Evolutionary conservation across 2,113 vertebrate genomes (phyloP), one percentile per base, ranked within the genome.

Genomic region (Clupea harengus): DNA sequence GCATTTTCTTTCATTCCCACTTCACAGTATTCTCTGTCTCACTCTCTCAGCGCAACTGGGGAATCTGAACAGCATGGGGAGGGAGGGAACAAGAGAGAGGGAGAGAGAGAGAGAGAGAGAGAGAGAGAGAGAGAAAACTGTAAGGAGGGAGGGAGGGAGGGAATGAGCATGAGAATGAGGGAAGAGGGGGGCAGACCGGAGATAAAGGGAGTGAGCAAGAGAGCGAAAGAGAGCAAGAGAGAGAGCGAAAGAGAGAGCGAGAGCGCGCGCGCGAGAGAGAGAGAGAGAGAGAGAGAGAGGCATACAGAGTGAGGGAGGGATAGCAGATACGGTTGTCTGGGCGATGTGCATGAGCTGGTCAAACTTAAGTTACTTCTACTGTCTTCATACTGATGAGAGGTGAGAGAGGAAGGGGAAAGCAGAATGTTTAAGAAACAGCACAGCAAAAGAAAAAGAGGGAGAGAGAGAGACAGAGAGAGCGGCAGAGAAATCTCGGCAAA

Each of bases 291-390:
- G 85, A 39, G 82, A 15, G 75, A 78, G 80, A 28, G 64, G 89
- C 10, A 67, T 39, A 85, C 50, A 49, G 88, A 86, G 52, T 81
- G 85, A 81, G 82, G n/a, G 82, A 80, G 88, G 90, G 89, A 91
- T 90, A 89, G 85, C 67, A 92, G 90, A 88, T 87, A 86, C 78
- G 86, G 83, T 75, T 39, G 78, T 83, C 84, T 44, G 72, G 15
- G 28, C 85, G 89, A 87, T 88, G 89, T 87, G 89, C 47, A 84
- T 45, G 86, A 87, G 87, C 84, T 92, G 90, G 90, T 90, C 89
- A 89, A 82, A 87, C 92, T 91, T 88, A 83, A 87, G 92, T 91
- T 88, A 89, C 87, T 84, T 87, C 86, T 17, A 6, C 67, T n/a
- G 78, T 25, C 82, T 60, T 88, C 84, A 80, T 86, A 81, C 84